phyloP scores from a whole-genome alignment of 2,888 invertebrate genomes.

The Protophormia terraenovae region DNA sequence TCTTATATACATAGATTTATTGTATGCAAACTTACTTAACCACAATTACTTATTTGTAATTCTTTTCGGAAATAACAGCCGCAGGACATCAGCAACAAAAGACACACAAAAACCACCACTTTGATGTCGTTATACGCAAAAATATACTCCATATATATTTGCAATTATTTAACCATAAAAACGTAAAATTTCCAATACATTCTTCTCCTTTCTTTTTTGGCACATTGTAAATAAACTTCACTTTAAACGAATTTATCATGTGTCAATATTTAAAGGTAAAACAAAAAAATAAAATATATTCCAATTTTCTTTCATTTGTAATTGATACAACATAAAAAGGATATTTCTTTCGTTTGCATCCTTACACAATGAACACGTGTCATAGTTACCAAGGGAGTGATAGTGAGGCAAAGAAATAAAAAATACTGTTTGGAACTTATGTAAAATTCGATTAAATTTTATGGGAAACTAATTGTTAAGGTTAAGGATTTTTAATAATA shows the following conservation, averaged over 20 bases:
- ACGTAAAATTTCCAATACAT: too few species aligned
- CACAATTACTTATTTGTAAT: constrained; percentile 33
- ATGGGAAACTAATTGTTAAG: too few species aligned
- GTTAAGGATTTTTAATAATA: too few species aligned
- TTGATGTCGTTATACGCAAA: too few species aligned
- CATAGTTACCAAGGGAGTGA: constrained; percentile 32
- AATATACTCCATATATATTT: too few species aligned
- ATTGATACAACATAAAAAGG: constrained; percentile 77
- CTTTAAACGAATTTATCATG: constrained; percentile 44
- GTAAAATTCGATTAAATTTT: neutral
- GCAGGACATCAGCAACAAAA: too few species aligned
- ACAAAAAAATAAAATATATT: neutral
- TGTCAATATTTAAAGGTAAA: constrained; percentile 68
- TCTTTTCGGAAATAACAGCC: constrained; percentile 21
- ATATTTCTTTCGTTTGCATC: too few species aligned
- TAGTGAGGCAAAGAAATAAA: constrained; percentile 4
- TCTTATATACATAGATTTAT: neutral
- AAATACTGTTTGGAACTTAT: neutral
- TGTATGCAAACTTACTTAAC: constrained; percentile 34
- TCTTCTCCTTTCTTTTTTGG: too few species aligned
- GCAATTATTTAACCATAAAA: too few species aligned
- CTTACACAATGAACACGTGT: constrained; percentile 58
- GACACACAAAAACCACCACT: too few species aligned
- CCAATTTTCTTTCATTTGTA: constrained; percentile 71
- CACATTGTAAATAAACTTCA: constrained; percentile 66